Conservation (phyloP, 2,113 vertebrate genomes). For the Hippocampus comes region DNA sequence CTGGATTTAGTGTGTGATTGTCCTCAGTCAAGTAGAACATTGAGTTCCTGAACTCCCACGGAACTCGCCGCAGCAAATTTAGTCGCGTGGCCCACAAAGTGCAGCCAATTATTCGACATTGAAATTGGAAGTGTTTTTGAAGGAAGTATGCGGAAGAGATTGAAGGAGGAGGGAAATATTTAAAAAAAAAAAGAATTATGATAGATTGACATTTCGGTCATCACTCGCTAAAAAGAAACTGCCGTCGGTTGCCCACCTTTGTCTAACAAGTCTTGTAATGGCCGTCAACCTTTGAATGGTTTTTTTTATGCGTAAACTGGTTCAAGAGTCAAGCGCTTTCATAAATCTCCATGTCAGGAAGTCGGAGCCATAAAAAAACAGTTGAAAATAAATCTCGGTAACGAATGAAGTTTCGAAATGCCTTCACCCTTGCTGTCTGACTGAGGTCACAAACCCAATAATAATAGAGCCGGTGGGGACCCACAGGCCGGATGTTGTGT, state of each 20-base stretch:
- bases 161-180: neutral
- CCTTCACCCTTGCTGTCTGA: conserved; percentile 14
- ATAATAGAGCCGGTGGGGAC: conserved; percentile 38
- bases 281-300: neutral
- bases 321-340: neutral
- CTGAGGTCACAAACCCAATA: conserved; percentile 30
- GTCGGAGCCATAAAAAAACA: neutral
- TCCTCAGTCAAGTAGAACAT: conserved; percentile 53
- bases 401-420: conserved; percentile 27
- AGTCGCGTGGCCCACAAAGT: conserved; percentile 16
- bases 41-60: conserved; percentile 41
- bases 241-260: neutral
- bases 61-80: conserved; percentile 39
- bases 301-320: neutral
- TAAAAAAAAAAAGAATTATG: too few relatives aligned
- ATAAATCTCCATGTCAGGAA: neutral
- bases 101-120: conserved; percentile 22
- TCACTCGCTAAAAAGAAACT: neutral
- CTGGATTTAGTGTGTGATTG: conserved; percentile 44
- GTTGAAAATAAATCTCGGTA: conserved; percentile 24
- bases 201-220: neutral
- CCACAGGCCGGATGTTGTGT: conserved; percentile 35
- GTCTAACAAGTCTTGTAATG: neutral
- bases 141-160: conserved; percentile 6
- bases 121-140: conserved; percentile 23